Base-by-base conservation (phyloP, 2,113 vertebrate genomes). In the Centropus unirufus region DNA sequence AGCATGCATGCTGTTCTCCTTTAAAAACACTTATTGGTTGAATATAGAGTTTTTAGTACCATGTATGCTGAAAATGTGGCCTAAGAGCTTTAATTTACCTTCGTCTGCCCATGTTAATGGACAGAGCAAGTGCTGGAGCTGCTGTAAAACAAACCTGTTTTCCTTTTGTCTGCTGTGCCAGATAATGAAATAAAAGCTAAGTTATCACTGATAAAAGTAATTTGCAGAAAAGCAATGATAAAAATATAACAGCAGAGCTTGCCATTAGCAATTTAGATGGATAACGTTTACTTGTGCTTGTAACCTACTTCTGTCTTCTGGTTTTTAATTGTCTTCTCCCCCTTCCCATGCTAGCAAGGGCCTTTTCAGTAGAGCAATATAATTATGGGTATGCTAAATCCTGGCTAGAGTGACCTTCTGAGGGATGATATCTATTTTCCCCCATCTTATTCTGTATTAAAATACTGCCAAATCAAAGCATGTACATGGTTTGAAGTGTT, bases 131-230 rank as follows among this genome's bases (percentile, higher is more conserved):
- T 94, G 93, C 90, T 96, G 92, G 94, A 96, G 92, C 92, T 96
- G 93, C 90, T 92, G 69, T 96, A 97, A 97, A 93, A 89, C 66
- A 94, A 96, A 96, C 92, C 95, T 97, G 95, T 96, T 97, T 97
- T 98, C 90, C 90, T 93, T 97, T 97, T 96, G 96, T 97, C 96
- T 96, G 92, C 95, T 97, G 78, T 93, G 82, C 94, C 95, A 84
- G 96, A 72, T 98, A 98, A 98, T 97, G 94, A 97, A 97, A 96
- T 98, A 98, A 97, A 97, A 97, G 91, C 92, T 96, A 94, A 97
- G 98, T 98, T 97, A 97, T 97, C 96, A 80, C 94, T 97, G 96
- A 97, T 98, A 97, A 97, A 97, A 97, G 95, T 97, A 95, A 97
- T 97, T 97, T 97, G 95, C 91, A 97, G 95, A 97, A 95, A 96